These are phyloP conservation scores for Gallinago undulata DNA, from an alignment of 2,113 vertebrate species.

Conservation along the genomic window DNA sequence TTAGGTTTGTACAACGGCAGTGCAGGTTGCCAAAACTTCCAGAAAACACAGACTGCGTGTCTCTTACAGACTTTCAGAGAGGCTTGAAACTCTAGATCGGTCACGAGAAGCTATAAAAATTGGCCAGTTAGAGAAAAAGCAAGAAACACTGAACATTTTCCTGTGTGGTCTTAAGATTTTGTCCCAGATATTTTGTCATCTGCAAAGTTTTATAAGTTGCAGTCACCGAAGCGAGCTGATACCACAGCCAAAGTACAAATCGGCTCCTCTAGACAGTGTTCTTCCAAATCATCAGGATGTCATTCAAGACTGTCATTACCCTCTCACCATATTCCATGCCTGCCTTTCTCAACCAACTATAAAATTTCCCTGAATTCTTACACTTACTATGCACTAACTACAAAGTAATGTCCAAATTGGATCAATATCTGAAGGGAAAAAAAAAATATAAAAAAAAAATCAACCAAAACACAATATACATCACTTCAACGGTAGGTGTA, in stretches of 20 bases:
- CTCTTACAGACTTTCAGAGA: background rate
- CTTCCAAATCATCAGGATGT: background rate
- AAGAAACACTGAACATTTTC: background rate
- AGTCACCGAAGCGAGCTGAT: background rate
- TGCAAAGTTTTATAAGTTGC: background rate
- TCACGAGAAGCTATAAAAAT: background rate
- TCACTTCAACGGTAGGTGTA: background rate
- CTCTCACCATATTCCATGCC: background rate
- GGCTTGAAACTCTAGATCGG: background rate
- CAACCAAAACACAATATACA: accelerated
- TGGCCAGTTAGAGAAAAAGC: background rate
- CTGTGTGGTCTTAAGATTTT: background rate
- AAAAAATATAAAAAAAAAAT: background rate
- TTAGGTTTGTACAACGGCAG: background rate
- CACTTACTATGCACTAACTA: background rate
- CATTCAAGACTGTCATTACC: background rate
- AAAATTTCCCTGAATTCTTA: background rate
- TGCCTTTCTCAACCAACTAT: background rate
- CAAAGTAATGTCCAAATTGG: background rate
- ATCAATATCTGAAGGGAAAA: background rate
- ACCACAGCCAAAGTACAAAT: background rate
- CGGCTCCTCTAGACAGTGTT: background rate
- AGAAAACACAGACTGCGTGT: background rate
- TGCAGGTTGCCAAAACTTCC: background rate
- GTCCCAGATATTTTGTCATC: background rate